Evolutionary conservation across 2,797 vertebrate genomes (phyloP).

Genomic region (Novumbra hubbsi): DNA sequence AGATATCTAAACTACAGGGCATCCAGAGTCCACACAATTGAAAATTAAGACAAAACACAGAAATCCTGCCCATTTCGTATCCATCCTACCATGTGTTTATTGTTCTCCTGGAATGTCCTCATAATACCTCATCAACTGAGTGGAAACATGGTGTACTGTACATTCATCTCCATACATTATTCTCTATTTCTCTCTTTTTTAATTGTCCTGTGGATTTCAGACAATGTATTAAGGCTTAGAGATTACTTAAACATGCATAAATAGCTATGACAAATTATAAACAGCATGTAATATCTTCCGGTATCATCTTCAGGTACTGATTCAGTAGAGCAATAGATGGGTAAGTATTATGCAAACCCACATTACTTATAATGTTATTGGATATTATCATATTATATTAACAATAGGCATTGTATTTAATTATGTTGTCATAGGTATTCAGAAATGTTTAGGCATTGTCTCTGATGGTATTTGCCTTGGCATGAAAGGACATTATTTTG

Average conservation of each 20-base stretch:
- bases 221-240: slow-evolving; percentile 30
- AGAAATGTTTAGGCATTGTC: slow-evolving; percentile 63
- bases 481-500: slow-evolving; percentile 49
- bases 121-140: slow-evolving; percentile 46
- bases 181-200: slow-evolving; percentile 45
- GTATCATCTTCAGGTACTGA: slow-evolving; percentile 15
- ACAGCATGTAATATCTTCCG: slow-evolving; percentile 9
- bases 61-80: slow-evolving; percentile 41
- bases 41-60: slow-evolving; percentile 49
- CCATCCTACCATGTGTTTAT: slow-evolving; percentile 3
- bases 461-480: slow-evolving; percentile 40
- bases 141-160: slow-evolving; percentile 47
- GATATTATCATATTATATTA: neutral
- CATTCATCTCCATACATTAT: slow-evolving; percentile 61
- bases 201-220: slow-evolving; percentile 31
- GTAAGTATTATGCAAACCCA: slow-evolving; percentile 15
- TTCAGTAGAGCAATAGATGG: slow-evolving; percentile 13
- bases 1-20: slow-evolving; percentile 19
- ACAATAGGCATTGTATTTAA: neutral
- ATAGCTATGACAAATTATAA: slow-evolving; percentile 41
- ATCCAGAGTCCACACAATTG: neutral
- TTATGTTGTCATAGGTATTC: slow-evolving; percentile 61
- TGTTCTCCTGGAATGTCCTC: slow-evolving; percentile 54
- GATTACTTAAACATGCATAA: slow-evolving; percentile 38
- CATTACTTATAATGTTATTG: slow-evolving; percentile 1